phyloP scores from a whole-genome alignment of 2,113 vertebrate species.

The Epinephelus cyanopodus region DNA sequence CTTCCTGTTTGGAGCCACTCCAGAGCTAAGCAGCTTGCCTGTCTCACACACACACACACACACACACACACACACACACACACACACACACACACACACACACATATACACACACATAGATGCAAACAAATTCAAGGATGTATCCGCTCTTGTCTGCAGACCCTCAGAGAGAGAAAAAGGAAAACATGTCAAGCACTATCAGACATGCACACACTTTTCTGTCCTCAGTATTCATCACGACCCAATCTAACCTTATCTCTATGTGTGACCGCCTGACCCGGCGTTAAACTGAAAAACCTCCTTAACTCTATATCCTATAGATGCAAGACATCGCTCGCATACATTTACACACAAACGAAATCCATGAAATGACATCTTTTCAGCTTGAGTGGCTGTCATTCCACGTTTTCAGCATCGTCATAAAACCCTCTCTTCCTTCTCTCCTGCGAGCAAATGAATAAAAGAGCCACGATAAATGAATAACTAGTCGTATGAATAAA shows the following conservation, averaged over 20 bases:
- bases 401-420: conserved; percentile 5
- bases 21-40: conserved; percentile 55
- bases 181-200: conserved; percentile 43
- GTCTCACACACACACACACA: conserved; percentile 6
- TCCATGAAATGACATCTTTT: neutral
- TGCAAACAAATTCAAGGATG: conserved; percentile 33
- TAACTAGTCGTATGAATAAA: conserved; percentile 73
- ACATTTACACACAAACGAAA: neutral
- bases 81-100: neutral
- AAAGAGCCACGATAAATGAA: conserved; percentile 72
- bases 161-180: conserved; percentile 32
- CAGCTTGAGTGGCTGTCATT: conserved; percentile 11
- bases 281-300: no score
- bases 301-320: no score
- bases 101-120: neutral
- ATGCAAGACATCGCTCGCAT: neutral
- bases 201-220: conserved; percentile 11
- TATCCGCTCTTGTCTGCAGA: conserved; percentile 24
- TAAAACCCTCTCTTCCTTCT: neutral
- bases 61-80: neutral
- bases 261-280: neutral
- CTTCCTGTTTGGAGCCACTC: conserved; percentile 68
- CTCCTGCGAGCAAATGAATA: conserved; percentile 55
- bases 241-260: conserved; percentile 3
- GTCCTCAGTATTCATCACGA: neutral